Evolutionary conservation across 2,113 vertebrate genomes (phyloP), one percentile per base, ranked within the genome.

Genomic region (Saimiri boliviensis): DNA sequence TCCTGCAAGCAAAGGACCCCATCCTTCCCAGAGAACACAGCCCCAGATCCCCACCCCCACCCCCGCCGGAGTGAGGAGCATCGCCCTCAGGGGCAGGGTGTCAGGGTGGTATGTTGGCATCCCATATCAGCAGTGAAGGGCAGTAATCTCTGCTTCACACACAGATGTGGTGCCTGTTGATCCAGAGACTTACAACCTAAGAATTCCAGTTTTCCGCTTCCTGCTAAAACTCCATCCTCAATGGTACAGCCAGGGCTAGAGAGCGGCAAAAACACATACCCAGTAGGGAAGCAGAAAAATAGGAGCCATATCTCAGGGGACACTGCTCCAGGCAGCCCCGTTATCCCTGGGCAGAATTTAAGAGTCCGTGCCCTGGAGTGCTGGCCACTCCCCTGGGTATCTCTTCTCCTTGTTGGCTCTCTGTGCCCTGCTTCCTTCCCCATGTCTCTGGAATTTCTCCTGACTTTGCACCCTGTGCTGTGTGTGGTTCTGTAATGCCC

Each of bases 351-450:
- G 27, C 27, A 82, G 86, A 70, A 8, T 7, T 35, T n/a, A 30
- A 37, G 60, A 5, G 60, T 32, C 32, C 7, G 37, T 47, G 16
- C 45, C 63, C 52, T 20, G 27, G 45, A 14, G 74, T 16, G 3
- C 32, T 42, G 42, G 42, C 1, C 6, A 0, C n/a, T 79, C 40
- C 58, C 25, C 11, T 35, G 40, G 16, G 70, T 20, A 8, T 71
- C 54, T 32, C 66, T 68, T 32, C 68, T 70, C 16, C 16, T 16
- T 1, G 0, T 23, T 2, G 49, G n/a, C 37, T 56, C 5, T 49
- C 4, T 35, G 37, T 32, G 30, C 37, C 70, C 88, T 35, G 23
- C 79, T 37, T 27, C 30, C 42, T 54, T 27, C 32, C 32, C 54
- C 21, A 10, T 23, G 68, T 54, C 21, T 4, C 58, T 70, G 52